Conservation (phyloP, 2,888 invertebrate species). For the Trichacis sp. region DNA sequence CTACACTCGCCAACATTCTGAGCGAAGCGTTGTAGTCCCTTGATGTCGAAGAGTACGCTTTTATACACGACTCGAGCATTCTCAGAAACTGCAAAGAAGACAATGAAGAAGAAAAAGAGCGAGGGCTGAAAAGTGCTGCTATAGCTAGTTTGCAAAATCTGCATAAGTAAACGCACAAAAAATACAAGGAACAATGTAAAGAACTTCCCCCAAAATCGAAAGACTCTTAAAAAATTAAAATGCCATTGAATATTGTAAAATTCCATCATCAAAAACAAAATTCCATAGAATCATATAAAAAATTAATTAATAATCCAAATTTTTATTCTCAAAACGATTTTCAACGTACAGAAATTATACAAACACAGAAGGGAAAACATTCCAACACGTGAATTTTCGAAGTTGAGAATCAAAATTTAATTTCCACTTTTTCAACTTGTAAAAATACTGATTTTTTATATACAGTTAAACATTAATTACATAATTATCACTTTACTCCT, state of each 20-base stretch:
- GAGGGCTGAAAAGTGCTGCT: constrained; percentile 45
- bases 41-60: constrained; percentile 46
- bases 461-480: too few relatives aligned
- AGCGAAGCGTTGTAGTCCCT: constrained; percentile 56
- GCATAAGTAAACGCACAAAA: constrained; percentile 39
- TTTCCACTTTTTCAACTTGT: constrained; percentile 8
- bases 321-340: too few relatives aligned
- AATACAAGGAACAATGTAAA: constrained; percentile 36
- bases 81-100: constrained; percentile 39
- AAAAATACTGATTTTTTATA: too few relatives aligned
- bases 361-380: too few relatives aligned
- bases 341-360: too few relatives aligned
- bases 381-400: too few relatives aligned
- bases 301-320: too few relatives aligned
- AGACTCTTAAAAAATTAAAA: constrained; percentile 27
- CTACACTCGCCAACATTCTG: constrained; percentile 62
- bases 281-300: too few relatives aligned
- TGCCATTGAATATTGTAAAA: constrained; percentile 1
- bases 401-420: not conserved
- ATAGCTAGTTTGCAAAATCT: constrained; percentile 45
- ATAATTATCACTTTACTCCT: constrained; percentile 31
- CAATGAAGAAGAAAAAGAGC: constrained; percentile 41
- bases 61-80: constrained; percentile 43
- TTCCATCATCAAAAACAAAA: not conserved
- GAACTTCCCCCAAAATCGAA: constrained; percentile 32